Conservation (phyloP, 2,113 vertebrate genomes). For the Benitochromis conjunctus region DNA sequence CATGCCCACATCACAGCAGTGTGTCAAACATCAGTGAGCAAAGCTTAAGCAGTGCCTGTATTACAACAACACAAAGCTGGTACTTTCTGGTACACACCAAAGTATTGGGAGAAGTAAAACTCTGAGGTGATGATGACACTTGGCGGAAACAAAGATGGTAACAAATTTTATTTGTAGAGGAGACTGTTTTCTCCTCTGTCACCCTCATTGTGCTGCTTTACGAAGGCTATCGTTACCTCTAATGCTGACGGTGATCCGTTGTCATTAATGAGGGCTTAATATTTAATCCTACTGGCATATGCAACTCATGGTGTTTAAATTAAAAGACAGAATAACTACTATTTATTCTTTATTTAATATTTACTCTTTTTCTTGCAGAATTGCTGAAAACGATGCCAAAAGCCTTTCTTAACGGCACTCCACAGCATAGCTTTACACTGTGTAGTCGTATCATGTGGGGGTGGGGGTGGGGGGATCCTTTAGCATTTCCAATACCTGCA, state of each 20-base stretch:
- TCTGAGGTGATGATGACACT: not conserved
- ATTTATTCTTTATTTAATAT: not conserved
- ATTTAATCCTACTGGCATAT: not conserved
- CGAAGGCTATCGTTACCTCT: not conserved
- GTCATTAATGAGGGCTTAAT: not conserved
- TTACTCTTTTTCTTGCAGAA: not conserved
- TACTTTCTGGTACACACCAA: not conserved
- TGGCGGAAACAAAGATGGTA: not conserved
- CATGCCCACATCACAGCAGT: not conserved
- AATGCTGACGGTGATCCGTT: not conserved
- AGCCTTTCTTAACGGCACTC: not conserved
- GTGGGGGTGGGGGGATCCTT: not conserved
- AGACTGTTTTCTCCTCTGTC: not conserved
- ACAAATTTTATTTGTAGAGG: not conserved
- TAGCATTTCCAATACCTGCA: not conserved
- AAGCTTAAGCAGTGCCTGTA: not conserved
- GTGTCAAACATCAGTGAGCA: not conserved
- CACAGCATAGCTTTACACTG: not conserved
- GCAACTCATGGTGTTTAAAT: not conserved
- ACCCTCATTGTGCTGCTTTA: not conserved
- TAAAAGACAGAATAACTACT: not conserved
- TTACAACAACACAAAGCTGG: not conserved
- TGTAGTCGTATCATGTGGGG: not conserved
- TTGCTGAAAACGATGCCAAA: not conserved
- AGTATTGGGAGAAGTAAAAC: not conserved